Conservation (phyloP, 2,797 vertebrate genomes). For the Melopsittacus undulatus region DNA sequence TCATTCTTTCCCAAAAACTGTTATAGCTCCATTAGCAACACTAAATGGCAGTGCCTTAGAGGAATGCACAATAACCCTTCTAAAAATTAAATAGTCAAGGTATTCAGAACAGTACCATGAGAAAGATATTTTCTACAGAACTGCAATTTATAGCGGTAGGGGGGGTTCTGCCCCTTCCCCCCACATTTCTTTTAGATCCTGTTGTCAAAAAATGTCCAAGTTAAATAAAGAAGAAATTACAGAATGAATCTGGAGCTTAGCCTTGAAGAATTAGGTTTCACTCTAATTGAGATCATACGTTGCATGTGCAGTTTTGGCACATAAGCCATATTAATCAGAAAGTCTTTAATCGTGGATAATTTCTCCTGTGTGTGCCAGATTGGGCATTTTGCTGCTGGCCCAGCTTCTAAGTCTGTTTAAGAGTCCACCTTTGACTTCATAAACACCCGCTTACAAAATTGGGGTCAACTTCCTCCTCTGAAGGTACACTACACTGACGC, state of each 20-base stretch:
- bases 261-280: constrained; percentile 87
- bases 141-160: constrained; percentile 69
- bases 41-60: constrained; percentile 68
- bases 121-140: constrained; percentile 72
- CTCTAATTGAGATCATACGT: constrained; percentile 91
- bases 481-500: constrained; percentile 67
- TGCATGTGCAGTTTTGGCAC: constrained; percentile 86
- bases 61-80: constrained; percentile 37
- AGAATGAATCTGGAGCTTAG: constrained; percentile 79
- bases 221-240: constrained; percentile 85
- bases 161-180: not conserved
- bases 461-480: constrained; percentile 74
- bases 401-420: constrained; percentile 80
- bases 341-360: constrained; percentile 85
- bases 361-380: constrained; percentile 80
- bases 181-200: constrained; percentile 58
- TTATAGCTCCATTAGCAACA: constrained; percentile 71
- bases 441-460: constrained; percentile 84
- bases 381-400: constrained; percentile 74
- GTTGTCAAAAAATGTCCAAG: constrained; percentile 85
- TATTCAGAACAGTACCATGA: constrained; percentile 43
- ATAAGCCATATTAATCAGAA: constrained; percentile 87
- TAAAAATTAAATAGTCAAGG: constrained; percentile 49
- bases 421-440: constrained; percentile 85
- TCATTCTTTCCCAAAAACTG: constrained; percentile 74